Evolutionary conservation across 2,797 vertebrate genomes (phyloP).

Genomic region (Trachurus trachurus): DNA sequence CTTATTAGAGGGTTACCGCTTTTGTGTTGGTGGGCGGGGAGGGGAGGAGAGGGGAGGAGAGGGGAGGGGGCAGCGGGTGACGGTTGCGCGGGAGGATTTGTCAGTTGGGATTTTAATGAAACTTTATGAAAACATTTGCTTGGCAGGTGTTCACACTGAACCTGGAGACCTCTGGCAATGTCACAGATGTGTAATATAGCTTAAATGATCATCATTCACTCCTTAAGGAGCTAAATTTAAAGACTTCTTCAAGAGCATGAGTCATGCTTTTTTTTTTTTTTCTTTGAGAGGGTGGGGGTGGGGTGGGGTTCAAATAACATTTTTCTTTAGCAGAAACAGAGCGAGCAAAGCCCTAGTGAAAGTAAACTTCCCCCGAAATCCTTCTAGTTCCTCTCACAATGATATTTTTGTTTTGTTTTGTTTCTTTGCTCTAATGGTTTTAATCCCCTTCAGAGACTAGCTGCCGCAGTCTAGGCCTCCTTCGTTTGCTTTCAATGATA

Average conservation of each 20-base stretch:
- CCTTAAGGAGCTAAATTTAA: slow-evolving; percentile 45
- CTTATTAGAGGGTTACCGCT: slow-evolving; percentile 82
- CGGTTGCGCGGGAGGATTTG: slow-evolving; percentile 79
- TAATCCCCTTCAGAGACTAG: slow-evolving; percentile 65
- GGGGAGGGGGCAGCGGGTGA: slow-evolving; percentile 43
- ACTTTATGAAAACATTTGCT: slow-evolving; percentile 82
- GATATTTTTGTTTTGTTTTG: slow-evolving; percentile 63
- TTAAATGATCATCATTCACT: slow-evolving; percentile 50
- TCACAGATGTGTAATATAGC: slow-evolving; percentile 63
- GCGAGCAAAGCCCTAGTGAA: slow-evolving; percentile 44
- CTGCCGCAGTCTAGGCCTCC: slow-evolving; percentile 55
- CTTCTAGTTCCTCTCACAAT: slow-evolving; percentile 40
- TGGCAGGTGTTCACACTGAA: slow-evolving; percentile 61
- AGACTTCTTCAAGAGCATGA: slow-evolving; percentile 9
- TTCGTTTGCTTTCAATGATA: slow-evolving; percentile 62
- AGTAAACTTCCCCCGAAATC: slow-evolving; percentile 48
- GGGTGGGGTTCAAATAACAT: slow-evolving; percentile 33
- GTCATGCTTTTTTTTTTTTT: slow-evolving; percentile 25
- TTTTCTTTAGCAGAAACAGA: slow-evolving; percentile 24
- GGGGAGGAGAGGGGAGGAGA: background rate
- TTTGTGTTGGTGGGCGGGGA: slow-evolving; percentile 13
- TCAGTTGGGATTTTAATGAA: slow-evolving; percentile 83
- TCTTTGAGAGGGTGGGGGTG: no score
- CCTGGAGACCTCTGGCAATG: slow-evolving; percentile 46
- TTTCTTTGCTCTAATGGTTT: slow-evolving; percentile 65